Percentiles rank a stretch among this genome's conserved stretches.
Evolutionary conservation across 1,140 invertebrate species (phyloP).

Genomic region (Lepidurus couesii): DNA sequence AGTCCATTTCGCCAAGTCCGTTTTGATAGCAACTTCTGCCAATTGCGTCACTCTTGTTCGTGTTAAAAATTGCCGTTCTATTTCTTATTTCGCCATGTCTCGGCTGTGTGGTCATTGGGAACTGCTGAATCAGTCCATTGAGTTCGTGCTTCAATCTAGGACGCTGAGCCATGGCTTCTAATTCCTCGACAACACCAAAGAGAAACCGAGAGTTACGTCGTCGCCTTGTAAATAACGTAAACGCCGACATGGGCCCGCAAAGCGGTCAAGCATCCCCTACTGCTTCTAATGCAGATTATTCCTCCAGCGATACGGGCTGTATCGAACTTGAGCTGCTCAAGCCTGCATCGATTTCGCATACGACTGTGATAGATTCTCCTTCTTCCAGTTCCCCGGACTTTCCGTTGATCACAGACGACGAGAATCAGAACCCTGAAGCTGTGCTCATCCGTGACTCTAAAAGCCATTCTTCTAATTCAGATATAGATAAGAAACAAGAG

Average conservation of each 20-base stretch:
- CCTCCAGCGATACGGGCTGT: background rate
- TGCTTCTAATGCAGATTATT: background rate
- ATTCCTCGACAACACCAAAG: background rate
- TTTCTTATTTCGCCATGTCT: slow-evolving; percentile 1
- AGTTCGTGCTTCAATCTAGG: background rate
- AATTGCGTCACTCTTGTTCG: background rate
- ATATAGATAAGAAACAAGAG: slow-evolving; percentile 48
- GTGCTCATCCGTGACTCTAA: background rate
- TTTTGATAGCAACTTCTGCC: background rate
- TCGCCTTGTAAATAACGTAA: background rate
- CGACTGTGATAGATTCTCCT: background rate
- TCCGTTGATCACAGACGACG: background rate
- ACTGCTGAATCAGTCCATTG: background rate
- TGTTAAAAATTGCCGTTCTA: background rate
- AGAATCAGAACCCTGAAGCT: background rate
- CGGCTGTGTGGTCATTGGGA: background rate
- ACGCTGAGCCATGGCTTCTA: background rate
- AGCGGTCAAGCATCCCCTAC: background rate
- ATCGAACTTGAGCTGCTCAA: background rate
- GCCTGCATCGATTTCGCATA: background rate
- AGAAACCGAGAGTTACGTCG: background rate
- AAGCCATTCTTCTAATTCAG: background rate
- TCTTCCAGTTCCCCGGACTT: background rate
- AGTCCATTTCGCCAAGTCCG: background rate
- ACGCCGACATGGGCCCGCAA: background rate